A percentile compares a stretch with the other conserved stretches of the same genome.
Conservation (phyloP, 2,888 invertebrate species). For the Crioceris asparagi region DNA sequence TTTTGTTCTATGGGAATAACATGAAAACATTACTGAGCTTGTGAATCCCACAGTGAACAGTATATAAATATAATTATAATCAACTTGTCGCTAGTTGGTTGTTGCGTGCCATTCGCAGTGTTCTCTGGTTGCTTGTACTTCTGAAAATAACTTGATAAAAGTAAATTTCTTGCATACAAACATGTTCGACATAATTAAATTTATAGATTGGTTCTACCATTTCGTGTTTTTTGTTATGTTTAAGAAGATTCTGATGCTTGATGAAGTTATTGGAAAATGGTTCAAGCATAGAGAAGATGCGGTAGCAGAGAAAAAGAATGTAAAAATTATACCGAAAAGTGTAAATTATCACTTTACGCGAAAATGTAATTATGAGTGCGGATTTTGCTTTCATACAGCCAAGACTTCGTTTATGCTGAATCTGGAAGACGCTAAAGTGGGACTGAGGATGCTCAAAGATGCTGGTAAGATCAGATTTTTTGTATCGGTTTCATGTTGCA, state of each 20-base stretch:
- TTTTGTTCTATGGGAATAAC: no score
- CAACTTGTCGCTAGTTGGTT: no score
- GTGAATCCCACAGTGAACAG: no score
- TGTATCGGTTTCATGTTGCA: no score
- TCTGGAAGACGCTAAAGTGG: conserved; percentile 38
- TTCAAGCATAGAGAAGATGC: neutral
- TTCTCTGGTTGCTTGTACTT: no score
- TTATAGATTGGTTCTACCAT: no score
- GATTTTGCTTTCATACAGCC: conserved; percentile 45
- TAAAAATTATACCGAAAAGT: conserved; percentile 28
- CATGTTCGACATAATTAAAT: no score
- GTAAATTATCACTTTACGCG: conserved; percentile 45
- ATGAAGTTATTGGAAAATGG: neutral
- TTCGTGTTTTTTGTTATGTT: neutral
- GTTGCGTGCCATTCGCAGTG: no score
- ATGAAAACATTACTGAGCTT: no score
- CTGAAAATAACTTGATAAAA: no score
- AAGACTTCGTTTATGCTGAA: conserved; percentile 40
- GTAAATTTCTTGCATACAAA: no score
- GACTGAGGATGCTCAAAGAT: conserved; percentile 34
- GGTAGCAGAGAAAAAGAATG: neutral
- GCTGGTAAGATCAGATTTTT: conserved; percentile 33
- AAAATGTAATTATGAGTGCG: conserved; percentile 42
- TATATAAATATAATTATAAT: no score
- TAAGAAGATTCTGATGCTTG: neutral